Evolutionary conservation across 1,140 invertebrate species (phyloP).

Genomic region (Drosophila lacteicornis): DNA sequence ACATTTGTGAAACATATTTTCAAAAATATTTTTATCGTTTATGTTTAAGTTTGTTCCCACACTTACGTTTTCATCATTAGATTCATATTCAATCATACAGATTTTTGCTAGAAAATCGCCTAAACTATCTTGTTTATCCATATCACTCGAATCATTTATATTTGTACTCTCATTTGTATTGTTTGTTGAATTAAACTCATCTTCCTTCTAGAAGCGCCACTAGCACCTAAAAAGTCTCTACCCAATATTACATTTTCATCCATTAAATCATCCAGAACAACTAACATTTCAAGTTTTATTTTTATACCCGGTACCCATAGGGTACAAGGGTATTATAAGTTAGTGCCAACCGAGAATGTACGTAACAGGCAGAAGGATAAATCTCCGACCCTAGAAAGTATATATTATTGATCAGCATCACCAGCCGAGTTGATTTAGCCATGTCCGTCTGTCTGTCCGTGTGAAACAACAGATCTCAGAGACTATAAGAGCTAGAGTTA

Average conservation of each 20-base stretch:
- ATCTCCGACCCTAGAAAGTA: too few relatives aligned
- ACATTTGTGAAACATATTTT: background rate
- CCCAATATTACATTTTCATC: background rate
- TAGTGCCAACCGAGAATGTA: too few relatives aligned
- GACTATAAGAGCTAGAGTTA: too few relatives aligned
- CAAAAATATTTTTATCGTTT: background rate
- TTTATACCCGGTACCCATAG: too few relatives aligned
- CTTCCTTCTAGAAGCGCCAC: background rate
- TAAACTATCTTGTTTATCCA: background rate
- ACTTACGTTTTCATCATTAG: background rate
- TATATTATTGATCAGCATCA: too few relatives aligned
- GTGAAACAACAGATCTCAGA: too few relatives aligned
- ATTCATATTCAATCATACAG: background rate
- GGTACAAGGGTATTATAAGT: too few relatives aligned
- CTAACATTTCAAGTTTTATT: conserved; percentile 1
- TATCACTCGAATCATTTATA: background rate
- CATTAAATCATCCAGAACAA: background rate
- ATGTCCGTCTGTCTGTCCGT: too few relatives aligned
- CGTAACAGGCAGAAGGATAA: too few relatives aligned
- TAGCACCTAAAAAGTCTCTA: background rate
- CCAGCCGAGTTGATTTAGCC: too few relatives aligned
- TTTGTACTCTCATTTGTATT: background rate
- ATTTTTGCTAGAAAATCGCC: background rate
- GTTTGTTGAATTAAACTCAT: background rate
- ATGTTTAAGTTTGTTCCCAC: background rate